Evolutionary conservation across 2,888 invertebrate species (phyloP).

Genomic region (Endotricha flammealis): DNA sequence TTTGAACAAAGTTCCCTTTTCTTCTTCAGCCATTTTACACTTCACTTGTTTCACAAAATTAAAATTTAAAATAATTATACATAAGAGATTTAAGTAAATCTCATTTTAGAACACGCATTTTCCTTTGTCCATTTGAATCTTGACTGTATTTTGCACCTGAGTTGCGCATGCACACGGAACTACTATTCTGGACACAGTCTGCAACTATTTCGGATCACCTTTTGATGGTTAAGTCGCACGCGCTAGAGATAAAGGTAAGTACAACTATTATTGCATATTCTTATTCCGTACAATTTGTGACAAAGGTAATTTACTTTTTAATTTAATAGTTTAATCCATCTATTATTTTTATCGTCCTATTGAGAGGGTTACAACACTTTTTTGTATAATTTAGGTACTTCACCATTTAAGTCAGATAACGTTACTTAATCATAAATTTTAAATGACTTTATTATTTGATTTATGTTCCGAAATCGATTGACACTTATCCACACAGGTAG

Average conservation of each 20-base stretch:
- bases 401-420: too few relatives aligned
- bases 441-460: too few relatives aligned
- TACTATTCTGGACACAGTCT: constrained; percentile 61
- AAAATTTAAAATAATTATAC: neutral
- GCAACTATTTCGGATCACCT: constrained; percentile 64
- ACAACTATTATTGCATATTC: constrained; percentile 2
- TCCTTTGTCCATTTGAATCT: constrained; percentile 28
- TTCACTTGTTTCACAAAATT: neutral
- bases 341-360: too few relatives aligned
- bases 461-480: too few relatives aligned
- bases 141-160: constrained; percentile 64
- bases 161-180: constrained; percentile 61
- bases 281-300: neutral
- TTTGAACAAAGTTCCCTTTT: neutral
- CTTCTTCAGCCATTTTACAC: constrained; percentile 1
- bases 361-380: too few relatives aligned
- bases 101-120: neutral
- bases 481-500: constrained; percentile 6
- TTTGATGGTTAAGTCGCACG: constrained; percentile 62
- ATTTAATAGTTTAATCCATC: too few relatives aligned
- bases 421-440: too few relatives aligned
- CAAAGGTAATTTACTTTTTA: neutral
- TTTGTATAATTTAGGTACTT: too few relatives aligned
- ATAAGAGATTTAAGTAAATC: neutral
- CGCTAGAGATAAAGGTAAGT: constrained; percentile 66